Percentiles rank a stretch among this genome's conserved stretches.
Evolutionary conservation across 2,113 vertebrate genomes (phyloP).

Genomic region (Gopherus flavomarginatus): DNA sequence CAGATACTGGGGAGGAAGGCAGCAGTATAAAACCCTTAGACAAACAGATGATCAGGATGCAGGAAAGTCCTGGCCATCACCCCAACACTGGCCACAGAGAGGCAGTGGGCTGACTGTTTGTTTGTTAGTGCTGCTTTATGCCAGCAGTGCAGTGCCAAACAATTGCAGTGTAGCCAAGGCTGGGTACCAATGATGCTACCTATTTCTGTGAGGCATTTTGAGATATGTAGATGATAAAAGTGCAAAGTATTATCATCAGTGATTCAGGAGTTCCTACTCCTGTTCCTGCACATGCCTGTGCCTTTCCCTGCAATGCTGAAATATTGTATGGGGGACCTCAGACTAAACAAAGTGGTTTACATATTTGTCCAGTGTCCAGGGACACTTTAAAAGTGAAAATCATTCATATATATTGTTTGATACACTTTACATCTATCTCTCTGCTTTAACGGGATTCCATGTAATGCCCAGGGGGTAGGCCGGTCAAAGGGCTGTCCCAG

Average conservation of each 20-base stretch:
- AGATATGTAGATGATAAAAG: slow-evolving; percentile 56
- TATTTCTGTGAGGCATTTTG: slow-evolving; percentile 35
- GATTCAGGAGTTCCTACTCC: slow-evolving; percentile 66
- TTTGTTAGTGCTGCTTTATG: slow-evolving; percentile 31
- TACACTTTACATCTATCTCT: slow-evolving; percentile 40
- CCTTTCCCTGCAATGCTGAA: slow-evolving; percentile 60
- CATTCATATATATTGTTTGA: slow-evolving; percentile 54
- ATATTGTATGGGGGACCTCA: slow-evolving; percentile 51
- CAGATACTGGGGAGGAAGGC: fast-evolving
- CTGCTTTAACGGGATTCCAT: slow-evolving; percentile 41
- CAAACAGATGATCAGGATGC: slow-evolving; percentile 14
- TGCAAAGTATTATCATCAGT: slow-evolving; percentile 53
- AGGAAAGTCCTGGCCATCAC: slow-evolving; percentile 14
- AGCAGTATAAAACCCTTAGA: background rate
- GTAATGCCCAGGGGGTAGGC: background rate
- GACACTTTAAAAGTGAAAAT: background rate
- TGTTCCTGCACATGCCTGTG: background rate
- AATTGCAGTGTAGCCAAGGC: slow-evolving; percentile 38
- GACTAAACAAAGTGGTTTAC: slow-evolving; percentile 42
- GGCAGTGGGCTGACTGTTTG: slow-evolving; percentile 45
- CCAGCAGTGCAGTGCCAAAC: slow-evolving; percentile 8
- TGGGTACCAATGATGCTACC: slow-evolving; percentile 62
- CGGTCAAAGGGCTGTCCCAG: background rate
- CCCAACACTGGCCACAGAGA: slow-evolving; percentile 12
- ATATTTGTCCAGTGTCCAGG: background rate